Evolutionary conservation across 1,140 invertebrate species (phyloP).

Genomic region (Drosophila hydei): DNA sequence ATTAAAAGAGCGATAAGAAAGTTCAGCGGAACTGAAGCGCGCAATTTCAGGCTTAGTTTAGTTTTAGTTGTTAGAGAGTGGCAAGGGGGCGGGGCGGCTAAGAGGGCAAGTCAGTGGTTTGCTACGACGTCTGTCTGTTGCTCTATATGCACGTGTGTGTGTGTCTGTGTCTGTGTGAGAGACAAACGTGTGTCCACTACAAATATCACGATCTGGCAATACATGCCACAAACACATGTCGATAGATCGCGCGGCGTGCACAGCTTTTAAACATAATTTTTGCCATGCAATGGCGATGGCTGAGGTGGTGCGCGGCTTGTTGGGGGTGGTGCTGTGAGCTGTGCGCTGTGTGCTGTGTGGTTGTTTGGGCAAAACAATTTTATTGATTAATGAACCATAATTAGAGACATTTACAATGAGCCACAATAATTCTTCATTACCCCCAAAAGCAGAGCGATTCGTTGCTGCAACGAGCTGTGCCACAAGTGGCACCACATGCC

Average conservation of each 20-base stretch:
- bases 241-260: slow-evolving; percentile 57
- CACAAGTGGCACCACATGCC: slow-evolving; percentile 32
- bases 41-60: slow-evolving; percentile 81
- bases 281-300: slow-evolving; percentile 12
- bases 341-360: not conserved
- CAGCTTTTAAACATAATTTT: slow-evolving; percentile 68
- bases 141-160: slow-evolving; percentile 12
- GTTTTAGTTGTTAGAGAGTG: slow-evolving; percentile 19
- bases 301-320: not conserved
- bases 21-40: slow-evolving; percentile 80
- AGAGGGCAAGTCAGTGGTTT: not conserved
- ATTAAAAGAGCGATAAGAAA: slow-evolving; percentile 82
- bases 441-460: slow-evolving; percentile 56
- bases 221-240: slow-evolving; percentile 62
- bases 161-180: not conserved
- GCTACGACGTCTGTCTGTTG: not conserved
- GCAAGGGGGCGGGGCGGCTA: no score
- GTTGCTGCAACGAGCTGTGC: slow-evolving; percentile 9
- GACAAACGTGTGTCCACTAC: slow-evolving; percentile 75
- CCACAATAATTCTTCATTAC: slow-evolving; percentile 83
- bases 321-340: not conserved
- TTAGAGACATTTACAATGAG: slow-evolving; percentile 82
- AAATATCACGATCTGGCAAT: slow-evolving; percentile 75
- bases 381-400: slow-evolving; percentile 84
- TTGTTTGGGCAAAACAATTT: slow-evolving; percentile 60